phyloP scores from a whole-genome alignment of 2,797 vertebrate genomes.

The Taeniopygia guttata region DNA sequence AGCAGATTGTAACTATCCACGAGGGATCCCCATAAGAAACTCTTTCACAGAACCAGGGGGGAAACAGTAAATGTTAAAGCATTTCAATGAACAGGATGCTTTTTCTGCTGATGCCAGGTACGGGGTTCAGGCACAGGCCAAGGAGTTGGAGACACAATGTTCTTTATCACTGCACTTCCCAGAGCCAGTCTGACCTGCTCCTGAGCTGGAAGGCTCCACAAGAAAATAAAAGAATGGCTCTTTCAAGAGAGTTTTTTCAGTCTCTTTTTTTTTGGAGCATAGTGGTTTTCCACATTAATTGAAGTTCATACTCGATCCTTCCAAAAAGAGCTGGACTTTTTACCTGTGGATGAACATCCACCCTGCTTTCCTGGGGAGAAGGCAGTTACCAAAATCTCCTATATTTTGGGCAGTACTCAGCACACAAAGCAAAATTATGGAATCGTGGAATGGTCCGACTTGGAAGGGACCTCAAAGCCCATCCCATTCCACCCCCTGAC shows the following conservation, averaged over 20 bases:
- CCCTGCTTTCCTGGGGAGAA: background rate
- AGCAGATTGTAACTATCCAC: constrained; percentile 28
- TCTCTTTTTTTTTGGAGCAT: background rate
- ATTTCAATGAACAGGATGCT: constrained; percentile 46
- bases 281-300: background rate
- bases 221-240: background rate
- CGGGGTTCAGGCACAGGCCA: constrained; percentile 37
- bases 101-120: constrained; percentile 49
- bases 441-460: background rate
- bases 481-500: background rate
- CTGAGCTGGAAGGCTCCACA: background rate
- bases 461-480: background rate
- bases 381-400: background rate
- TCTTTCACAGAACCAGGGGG: constrained; percentile 31
- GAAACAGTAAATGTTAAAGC: constrained; percentile 37
- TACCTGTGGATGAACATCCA: background rate
- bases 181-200: background rate
- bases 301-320: background rate
- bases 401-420: background rate
- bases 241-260: background rate
- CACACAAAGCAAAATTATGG: background rate
- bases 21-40: constrained; percentile 39
- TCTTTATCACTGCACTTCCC: background rate
- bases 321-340: background rate
- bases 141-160: background rate